Evolutionary conservation across 2,113 vertebrate species (phyloP).

Genomic region (Mohoua ochrocephala): DNA sequence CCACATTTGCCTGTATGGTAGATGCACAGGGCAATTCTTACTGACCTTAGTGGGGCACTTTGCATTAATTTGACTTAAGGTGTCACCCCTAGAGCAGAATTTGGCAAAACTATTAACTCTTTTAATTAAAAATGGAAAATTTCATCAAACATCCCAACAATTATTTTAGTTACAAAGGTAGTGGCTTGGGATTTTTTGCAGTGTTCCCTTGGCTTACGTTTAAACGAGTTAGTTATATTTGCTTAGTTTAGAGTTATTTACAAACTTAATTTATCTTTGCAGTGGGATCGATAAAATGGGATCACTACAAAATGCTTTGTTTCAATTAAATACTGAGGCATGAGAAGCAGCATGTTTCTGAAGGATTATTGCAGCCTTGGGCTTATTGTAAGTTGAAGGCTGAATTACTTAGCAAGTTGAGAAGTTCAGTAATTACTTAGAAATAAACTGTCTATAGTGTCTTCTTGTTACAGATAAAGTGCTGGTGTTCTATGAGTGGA

Average conservation of each 20-base stretch:
- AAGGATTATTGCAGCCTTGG: slow-evolving; percentile 43
- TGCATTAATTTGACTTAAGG: neutral
- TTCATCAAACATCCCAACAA: neutral
- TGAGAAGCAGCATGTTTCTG: neutral
- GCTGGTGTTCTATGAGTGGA: neutral
- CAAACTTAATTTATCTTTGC: slow-evolving; percentile 8
- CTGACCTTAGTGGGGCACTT: neutral
- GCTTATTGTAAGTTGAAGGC: slow-evolving; percentile 8
- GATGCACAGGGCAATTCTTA: neutral
- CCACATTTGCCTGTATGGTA: neutral
- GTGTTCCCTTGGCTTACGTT: neutral
- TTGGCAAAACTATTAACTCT: neutral
- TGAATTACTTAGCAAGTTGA: slow-evolving; percentile 6
- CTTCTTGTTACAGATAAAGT: neutral
- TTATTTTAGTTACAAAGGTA: neutral
- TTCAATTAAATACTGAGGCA: slow-evolving; percentile 21
- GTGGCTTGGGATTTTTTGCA: neutral
- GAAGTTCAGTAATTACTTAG: slow-evolving; percentile 36
- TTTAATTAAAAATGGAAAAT: neutral
- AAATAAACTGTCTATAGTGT: neutral
- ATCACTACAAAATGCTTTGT: neutral
- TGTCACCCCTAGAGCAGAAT: neutral
- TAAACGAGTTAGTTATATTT: neutral
- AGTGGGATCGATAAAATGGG: neutral
- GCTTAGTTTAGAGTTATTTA: neutral